Evolutionary conservation across 1,140 invertebrate species (phyloP).

Genomic region (Papilio polytes): DNA sequence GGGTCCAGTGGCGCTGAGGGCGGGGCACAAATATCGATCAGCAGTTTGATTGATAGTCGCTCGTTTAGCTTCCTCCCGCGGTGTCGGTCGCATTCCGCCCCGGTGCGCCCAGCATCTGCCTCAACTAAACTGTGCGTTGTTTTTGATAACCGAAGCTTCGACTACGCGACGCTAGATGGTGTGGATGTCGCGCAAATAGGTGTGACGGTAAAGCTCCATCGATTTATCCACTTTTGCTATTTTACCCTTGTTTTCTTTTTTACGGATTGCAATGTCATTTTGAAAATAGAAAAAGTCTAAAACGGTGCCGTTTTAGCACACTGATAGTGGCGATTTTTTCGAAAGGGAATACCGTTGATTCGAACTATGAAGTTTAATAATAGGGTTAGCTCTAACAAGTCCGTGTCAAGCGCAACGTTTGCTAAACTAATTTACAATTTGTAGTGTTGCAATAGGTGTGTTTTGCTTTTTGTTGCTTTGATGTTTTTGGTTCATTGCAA

Average conservation of each 20-base stretch:
- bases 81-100: constrained; percentile 18
- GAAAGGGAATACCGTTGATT: neutral
- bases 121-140: constrained; percentile 40
- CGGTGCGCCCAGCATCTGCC: constrained; percentile 29
- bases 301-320: neutral
- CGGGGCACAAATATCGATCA: constrained; percentile 68
- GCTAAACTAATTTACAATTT: neutral
- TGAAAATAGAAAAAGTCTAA: constrained; percentile 13
- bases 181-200: neutral
- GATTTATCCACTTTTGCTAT: constrained; percentile 10
- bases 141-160: constrained; percentile 1
- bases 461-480: neutral
- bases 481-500: neutral
- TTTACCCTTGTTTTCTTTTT: neutral
- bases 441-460: neutral
- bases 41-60: constrained; percentile 71
- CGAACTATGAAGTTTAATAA: neutral
- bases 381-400: neutral
- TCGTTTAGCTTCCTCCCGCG: constrained; percentile 50
- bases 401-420: neutral
- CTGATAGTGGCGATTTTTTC: neutral
- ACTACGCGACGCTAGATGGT: constrained; percentile 4
- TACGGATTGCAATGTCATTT: neutral
- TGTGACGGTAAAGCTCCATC: constrained; percentile 1
- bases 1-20: constrained; percentile 62